Percentiles rank a stretch among this genome's conserved stretches.
Conservation (phyloP, 2,888 invertebrate genomes). For the Sphaerophoria rueppellii region DNA sequence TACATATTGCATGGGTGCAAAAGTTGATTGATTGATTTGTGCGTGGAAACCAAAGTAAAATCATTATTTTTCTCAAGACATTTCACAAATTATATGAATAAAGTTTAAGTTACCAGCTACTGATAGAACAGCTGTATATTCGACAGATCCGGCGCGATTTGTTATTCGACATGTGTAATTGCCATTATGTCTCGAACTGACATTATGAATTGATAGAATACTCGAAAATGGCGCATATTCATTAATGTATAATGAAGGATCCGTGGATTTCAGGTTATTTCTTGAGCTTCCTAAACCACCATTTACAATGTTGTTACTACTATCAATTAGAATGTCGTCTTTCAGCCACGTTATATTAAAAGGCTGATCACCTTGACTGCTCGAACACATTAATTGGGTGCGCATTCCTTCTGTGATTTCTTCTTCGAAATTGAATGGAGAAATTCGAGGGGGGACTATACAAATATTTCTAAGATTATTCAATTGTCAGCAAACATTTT, state of each 20-base stretch:
- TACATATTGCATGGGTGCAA: too few relatives aligned
- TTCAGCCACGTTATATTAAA: slow-evolving; percentile 84
- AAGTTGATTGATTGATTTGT: neutral
- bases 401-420: slow-evolving; percentile 91
- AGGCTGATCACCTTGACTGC: slow-evolving; percentile 84
- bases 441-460: slow-evolving; percentile 90
- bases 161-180: slow-evolving; percentile 82
- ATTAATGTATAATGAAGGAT: slow-evolving; percentile 83
- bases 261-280: slow-evolving; percentile 73
- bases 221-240: slow-evolving; percentile 84
- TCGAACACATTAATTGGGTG: slow-evolving; percentile 86
- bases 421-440: slow-evolving; percentile 91
- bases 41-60: slow-evolving; percentile 15
- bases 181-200: slow-evolving; percentile 82
- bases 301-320: slow-evolving; percentile 70
- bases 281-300: slow-evolving; percentile 18
- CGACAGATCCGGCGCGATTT: slow-evolving; percentile 83
- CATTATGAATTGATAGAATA: slow-evolving; percentile 82
- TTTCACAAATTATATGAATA: neutral
- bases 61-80: neutral
- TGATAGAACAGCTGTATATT: slow-evolving; percentile 83
- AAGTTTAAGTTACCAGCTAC: slow-evolving; percentile 82
- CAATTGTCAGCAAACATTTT: too few relatives aligned
- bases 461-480: neutral
- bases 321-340: slow-evolving; percentile 82